A percentile compares a stretch with the other conserved stretches of the same genome.
Evolutionary conservation across 2,888 invertebrate species (phyloP).

Genomic region (Tetheella fluctuosa): DNA sequence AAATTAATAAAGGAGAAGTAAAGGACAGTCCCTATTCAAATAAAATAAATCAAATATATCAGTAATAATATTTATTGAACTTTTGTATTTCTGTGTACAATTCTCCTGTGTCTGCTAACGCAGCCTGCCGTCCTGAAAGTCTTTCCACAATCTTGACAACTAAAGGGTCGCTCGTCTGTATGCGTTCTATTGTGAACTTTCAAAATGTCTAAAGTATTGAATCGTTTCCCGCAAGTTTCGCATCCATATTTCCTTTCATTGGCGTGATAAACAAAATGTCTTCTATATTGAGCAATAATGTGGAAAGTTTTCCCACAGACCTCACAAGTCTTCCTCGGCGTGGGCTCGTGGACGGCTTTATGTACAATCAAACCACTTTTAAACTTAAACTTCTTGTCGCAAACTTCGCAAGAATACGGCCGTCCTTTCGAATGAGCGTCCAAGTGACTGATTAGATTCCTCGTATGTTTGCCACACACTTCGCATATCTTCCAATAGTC

Average conservation of each 20-base stretch:
- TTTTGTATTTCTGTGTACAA: constrained; percentile 66
- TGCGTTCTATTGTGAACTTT: constrained; percentile 78
- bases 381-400: constrained; percentile 79
- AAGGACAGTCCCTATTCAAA: no score
- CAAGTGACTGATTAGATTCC: constrained; percentile 70
- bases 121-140: constrained; percentile 79
- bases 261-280: constrained; percentile 81
- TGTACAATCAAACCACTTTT: constrained; percentile 77
- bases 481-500: constrained; percentile 79
- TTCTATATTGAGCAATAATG: constrained; percentile 74
- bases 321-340: constrained; percentile 79
- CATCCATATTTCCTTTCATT: constrained; percentile 81
- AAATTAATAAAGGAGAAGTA: no score
- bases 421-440: constrained; percentile 71
- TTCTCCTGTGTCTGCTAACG: constrained; percentile 73
- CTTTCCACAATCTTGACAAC: constrained; percentile 77
- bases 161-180: constrained; percentile 75
- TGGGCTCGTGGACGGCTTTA: constrained; percentile 72
- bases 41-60: background rate
- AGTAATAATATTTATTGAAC: constrained; percentile 44
- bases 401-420: constrained; percentile 71
- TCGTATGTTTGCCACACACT: constrained; percentile 74
- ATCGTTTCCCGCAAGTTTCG: constrained; percentile 80
- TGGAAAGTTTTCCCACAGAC: constrained; percentile 82
- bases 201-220: constrained; percentile 80